These are phyloP conservation scores for Oligia fasciuncula DNA, from an alignment of 2,888 invertebrate genomes.

Conservation along the genomic window DNA sequence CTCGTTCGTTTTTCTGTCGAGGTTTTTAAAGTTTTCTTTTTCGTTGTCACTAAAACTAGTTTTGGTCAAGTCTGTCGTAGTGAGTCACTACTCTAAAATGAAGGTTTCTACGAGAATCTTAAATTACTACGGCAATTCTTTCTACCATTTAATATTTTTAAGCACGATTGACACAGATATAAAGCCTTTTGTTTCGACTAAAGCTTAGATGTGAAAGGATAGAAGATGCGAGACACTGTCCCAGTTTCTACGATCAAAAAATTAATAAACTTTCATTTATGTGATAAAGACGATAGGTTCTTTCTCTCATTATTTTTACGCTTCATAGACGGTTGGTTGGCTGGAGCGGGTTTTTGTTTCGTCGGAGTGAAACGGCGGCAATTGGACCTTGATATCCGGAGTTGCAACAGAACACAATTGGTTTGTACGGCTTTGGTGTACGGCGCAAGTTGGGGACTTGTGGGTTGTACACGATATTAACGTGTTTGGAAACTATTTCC, in stretches of 20 bases:
- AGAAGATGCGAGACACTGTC: slow-evolving; percentile 49
- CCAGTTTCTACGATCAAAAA: slow-evolving; percentile 47
- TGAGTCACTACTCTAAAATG: slow-evolving; percentile 67
- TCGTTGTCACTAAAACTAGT: slow-evolving; percentile 68
- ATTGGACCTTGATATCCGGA: slow-evolving; percentile 89
- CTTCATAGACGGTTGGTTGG: slow-evolving; percentile 68
- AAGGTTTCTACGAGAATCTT: slow-evolving; percentile 32
- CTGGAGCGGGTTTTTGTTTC: slow-evolving; percentile 79
- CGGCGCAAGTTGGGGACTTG: slow-evolving; percentile 68
- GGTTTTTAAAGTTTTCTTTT: slow-evolving; percentile 48
- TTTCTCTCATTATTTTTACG: slow-evolving; percentile 73
- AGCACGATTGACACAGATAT: slow-evolving; percentile 43
- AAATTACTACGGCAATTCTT: slow-evolving; percentile 24
- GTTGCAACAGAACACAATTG: slow-evolving; percentile 79
- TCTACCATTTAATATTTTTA: slow-evolving; percentile 24
- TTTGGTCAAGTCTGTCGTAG: slow-evolving; percentile 63
- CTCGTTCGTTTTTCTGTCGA: slow-evolving; percentile 46
- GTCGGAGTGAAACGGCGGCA: slow-evolving; percentile 85
- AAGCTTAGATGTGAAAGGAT: slow-evolving; percentile 64
- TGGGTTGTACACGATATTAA: background rate
- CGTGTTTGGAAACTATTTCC: background rate
- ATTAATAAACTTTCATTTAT: slow-evolving; percentile 66
- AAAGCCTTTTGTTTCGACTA: slow-evolving; percentile 42
- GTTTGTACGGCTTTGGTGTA: slow-evolving; percentile 58
- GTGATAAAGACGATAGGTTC: slow-evolving; percentile 63